Percentiles rank a stretch among this genome's conserved stretches.
These are phyloP conservation scores for Drosophila nr. perissopoda DNA, from an alignment of 2,888 invertebrate species.

Conservation along the genomic window DNA sequence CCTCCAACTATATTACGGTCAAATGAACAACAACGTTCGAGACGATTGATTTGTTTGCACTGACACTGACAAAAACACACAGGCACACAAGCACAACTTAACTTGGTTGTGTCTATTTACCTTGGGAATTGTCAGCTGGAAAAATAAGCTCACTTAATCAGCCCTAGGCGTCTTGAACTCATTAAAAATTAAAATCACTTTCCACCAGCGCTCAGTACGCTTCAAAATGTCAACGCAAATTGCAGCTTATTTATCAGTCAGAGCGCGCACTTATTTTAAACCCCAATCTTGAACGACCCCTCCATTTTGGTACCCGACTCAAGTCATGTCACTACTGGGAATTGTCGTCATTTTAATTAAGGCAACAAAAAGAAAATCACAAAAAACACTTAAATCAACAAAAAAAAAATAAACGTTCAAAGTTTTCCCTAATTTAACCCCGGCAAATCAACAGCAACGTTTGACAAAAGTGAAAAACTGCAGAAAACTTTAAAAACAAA, in stretches of 20 bases:
- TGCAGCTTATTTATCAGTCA: constrained; percentile 79
- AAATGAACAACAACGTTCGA: constrained; percentile 68
- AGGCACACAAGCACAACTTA: constrained; percentile 7
- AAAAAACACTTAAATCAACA: constrained; percentile 1
- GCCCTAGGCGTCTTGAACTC: constrained; percentile 59
- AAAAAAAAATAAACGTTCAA: background rate
- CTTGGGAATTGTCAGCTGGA: constrained; percentile 42
- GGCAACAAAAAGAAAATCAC: constrained; percentile 35
- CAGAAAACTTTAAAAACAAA: constrained; percentile 9
- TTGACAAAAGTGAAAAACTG: constrained; percentile 11
- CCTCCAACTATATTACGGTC: constrained; percentile 69
- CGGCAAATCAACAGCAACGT: constrained; percentile 13
- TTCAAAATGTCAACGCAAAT: constrained; percentile 81
- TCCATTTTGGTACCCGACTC: background rate
- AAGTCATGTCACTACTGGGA: constrained; percentile 30
- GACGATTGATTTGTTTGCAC: constrained; percentile 72
- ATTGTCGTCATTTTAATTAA: constrained; percentile 68
- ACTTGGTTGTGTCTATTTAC: constrained; percentile 47
- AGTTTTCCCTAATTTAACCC: constrained; percentile 31
- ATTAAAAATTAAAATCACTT: constrained; percentile 83
- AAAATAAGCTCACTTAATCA: constrained; percentile 74
- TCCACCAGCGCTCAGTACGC: constrained; percentile 44
- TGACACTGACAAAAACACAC: constrained; percentile 14
- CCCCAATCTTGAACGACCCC: background rate
- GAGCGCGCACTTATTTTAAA: constrained; percentile 35